Evolutionary conservation across 2,797 vertebrate genomes (phyloP).

Genomic region (Platyrinchus mystaceus): DNA sequence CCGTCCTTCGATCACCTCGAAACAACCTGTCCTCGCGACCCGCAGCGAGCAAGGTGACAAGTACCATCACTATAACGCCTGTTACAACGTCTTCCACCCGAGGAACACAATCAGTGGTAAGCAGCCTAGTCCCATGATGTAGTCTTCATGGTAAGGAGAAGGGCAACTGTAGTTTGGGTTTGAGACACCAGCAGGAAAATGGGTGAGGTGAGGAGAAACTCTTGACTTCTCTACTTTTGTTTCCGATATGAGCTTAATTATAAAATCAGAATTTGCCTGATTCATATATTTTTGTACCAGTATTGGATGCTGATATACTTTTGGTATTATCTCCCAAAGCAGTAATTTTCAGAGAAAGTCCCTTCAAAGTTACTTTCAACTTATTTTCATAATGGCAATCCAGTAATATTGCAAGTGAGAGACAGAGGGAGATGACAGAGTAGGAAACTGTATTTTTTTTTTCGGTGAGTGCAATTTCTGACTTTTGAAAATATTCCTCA

Average conservation of each 20-base stretch:
- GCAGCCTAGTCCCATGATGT: neutral
- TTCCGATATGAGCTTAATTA: neutral
- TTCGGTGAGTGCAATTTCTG: neutral
- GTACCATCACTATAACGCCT: slow-evolving; percentile 94
- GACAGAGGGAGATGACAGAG: neutral
- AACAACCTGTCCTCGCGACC: slow-evolving; percentile 72
- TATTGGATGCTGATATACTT: neutral
- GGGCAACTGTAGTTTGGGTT: neutral
- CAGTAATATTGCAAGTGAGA: neutral
- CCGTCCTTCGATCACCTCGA: slow-evolving; percentile 85
- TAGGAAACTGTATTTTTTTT: neutral
- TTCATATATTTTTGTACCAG: neutral
- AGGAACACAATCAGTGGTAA: slow-evolving; percentile 88
- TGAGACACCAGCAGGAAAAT: neutral
- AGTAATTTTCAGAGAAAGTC: neutral
- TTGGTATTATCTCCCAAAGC: neutral
- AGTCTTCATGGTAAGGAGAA: neutral
- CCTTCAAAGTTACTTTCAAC: neutral
- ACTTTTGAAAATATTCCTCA: neutral
- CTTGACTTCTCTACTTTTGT: neutral
- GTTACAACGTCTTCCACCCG: slow-evolving; percentile 81
- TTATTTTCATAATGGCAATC: neutral
- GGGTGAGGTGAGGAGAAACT: neutral
- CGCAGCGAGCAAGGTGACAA: slow-evolving; percentile 87
- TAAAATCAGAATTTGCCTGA: neutral